Percentiles rank a stretch among this genome's conserved stretches.
Evolutionary conservation across 2,113 vertebrate genomes (phyloP).

Genomic region (Microtus richardsoni): DNA sequence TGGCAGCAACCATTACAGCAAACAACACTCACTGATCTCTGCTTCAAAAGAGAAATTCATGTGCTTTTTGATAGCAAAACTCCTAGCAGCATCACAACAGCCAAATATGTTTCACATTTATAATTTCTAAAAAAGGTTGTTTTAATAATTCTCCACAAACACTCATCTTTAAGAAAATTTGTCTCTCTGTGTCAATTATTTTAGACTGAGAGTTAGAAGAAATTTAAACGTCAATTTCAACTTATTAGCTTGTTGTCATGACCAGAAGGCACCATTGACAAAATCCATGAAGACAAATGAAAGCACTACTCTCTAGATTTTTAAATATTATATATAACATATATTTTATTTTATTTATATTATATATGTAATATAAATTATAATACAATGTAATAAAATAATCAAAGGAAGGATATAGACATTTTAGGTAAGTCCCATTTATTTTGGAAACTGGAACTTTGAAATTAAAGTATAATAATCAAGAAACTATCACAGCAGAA

Average conservation of each 20-base stretch:
- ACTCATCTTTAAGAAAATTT: neutral
- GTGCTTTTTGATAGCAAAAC: neutral
- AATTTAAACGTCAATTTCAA: neutral
- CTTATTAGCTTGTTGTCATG: neutral
- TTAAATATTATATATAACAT: neutral
- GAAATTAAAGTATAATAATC: neutral
- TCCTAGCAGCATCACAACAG: neutral
- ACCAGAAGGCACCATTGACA: neutral
- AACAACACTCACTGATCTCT: neutral
- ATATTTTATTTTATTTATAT: constrained; percentile 10
- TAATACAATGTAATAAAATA: neutral
- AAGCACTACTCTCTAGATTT: constrained; percentile 31
- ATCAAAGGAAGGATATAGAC: neutral
- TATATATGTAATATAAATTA: neutral
- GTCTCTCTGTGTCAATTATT: neutral
- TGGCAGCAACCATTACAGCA: constrained; percentile 14
- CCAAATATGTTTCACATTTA: neutral
- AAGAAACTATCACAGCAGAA: constrained; percentile 22
- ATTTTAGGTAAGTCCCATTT: neutral
- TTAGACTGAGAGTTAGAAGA: neutral
- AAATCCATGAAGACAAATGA: neutral
- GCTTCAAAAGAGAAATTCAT: neutral
- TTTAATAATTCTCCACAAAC: neutral
- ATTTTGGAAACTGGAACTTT: neutral
- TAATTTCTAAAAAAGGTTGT: neutral